Evolutionary conservation across 2,888 invertebrate species (phyloP).

Genomic region (Tolmerus cingulatus): DNA sequence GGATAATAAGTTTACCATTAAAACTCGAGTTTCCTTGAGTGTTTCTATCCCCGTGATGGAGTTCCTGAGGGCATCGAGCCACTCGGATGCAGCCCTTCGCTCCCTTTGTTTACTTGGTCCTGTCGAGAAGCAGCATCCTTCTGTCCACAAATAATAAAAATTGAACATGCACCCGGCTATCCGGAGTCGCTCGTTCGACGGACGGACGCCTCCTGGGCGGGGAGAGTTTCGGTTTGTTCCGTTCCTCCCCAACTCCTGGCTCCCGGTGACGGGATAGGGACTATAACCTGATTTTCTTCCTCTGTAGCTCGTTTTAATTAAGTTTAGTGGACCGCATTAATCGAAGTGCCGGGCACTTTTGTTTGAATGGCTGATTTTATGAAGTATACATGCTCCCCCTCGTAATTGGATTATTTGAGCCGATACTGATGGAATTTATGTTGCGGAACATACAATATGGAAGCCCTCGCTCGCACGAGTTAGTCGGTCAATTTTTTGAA

Average conservation of each 20-base stretch:
- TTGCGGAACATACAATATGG: not conserved
- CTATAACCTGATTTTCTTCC: slow-evolving; percentile 22
- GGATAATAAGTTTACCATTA: not conserved
- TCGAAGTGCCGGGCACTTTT: slow-evolving; percentile 37
- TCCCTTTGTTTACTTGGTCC: not conserved
- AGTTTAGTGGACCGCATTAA: slow-evolving; percentile 38
- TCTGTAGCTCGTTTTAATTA: slow-evolving; percentile 19
- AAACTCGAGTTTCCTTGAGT: not conserved
- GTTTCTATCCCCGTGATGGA: not conserved
- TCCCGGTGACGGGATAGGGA: not conserved
- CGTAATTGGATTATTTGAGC: slow-evolving; percentile 33
- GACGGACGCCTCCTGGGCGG: not conserved
- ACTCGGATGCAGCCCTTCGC: not conserved
- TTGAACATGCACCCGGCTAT: slow-evolving; percentile 18
- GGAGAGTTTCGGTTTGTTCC: not conserved
- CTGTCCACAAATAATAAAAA: not conserved
- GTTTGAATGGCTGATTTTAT: slow-evolving; percentile 25
- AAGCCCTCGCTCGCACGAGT: not conserved
- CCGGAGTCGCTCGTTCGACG: not conserved
- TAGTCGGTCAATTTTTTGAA: not conserved
- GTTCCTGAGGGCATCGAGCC: not conserved
- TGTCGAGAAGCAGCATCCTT: not conserved
- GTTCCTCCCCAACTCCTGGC: not conserved
- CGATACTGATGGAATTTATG: slow-evolving; percentile 10
- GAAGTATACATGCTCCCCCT: slow-evolving; percentile 19